Evolutionary conservation across 1,140 invertebrate species (phyloP).

Genomic region (Caenorhabditis remanei): DNA sequence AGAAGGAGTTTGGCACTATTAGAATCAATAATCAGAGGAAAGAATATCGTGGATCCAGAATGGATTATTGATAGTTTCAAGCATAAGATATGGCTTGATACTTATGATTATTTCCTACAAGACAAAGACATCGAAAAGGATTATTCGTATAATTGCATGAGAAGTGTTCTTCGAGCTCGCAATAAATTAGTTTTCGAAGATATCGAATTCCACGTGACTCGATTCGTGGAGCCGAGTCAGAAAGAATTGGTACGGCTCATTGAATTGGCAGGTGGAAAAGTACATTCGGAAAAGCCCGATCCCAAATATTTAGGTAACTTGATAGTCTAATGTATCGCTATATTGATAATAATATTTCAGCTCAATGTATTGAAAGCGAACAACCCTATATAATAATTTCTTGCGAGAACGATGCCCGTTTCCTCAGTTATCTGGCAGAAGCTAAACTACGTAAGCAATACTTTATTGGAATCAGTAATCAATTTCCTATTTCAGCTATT

Average conservation of each 20-base stretch:
- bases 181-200: constrained; percentile 63
- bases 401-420: constrained; percentile 43
- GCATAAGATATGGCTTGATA: constrained; percentile 55
- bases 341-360: background rate
- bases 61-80: constrained; percentile 62
- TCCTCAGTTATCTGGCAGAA: constrained; percentile 47
- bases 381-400: constrained; percentile 57
- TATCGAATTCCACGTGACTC: constrained; percentile 59
- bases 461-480: background rate
- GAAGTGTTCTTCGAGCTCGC: constrained; percentile 60
- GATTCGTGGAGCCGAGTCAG: constrained; percentile 50
- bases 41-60: constrained; percentile 61
- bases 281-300: constrained; percentile 38
- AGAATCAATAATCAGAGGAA: constrained; percentile 82
- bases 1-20: constrained; percentile 81
- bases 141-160: constrained; percentile 62
- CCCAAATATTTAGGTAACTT: constrained; percentile 44
- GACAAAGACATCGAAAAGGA: constrained; percentile 64
- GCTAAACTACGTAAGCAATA: constrained; percentile 47
- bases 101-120: constrained; percentile 61
- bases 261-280: constrained; percentile 45
- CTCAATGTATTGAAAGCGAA: constrained; percentile 57
- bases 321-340: background rate
- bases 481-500: constrained; percentile 59
- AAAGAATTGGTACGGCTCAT: constrained; percentile 45